A percentile compares a stretch with the other conserved stretches of the same genome.
Conservation (phyloP, 2,797 vertebrate species). For the Coendou prehensilis region DNA sequence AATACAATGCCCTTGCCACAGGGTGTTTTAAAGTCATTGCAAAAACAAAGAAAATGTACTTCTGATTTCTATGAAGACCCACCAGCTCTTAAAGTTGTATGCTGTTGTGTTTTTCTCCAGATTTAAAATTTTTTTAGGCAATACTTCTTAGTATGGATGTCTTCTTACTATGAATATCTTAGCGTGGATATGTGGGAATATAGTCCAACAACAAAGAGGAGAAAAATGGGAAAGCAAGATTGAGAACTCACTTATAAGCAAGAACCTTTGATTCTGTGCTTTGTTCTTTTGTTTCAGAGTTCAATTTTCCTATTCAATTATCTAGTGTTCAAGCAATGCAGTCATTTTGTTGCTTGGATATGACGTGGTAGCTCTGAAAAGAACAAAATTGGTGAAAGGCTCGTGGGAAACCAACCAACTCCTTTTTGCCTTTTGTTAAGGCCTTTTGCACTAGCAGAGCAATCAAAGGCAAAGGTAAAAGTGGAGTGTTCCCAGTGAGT, state of each 20-base stretch:
- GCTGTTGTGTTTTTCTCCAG: not conserved
- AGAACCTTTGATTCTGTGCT: conserved; percentile 68
- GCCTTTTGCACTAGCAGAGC: conserved; percentile 19
- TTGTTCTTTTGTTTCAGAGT: conserved; percentile 63
- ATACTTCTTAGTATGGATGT: not conserved
- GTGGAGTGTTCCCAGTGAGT: not conserved
- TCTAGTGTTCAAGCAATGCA: conserved; percentile 63
- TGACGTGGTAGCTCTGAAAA: conserved; percentile 51
- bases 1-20: conserved; percentile 16
- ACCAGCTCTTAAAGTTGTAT: conserved; percentile 22
- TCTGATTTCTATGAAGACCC: conserved; percentile 58
- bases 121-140: conserved; percentile 48
- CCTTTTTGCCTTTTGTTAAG: not conserved
- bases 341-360: conserved; percentile 4
- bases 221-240: conserved; percentile 45
- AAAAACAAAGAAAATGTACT: conserved; percentile 42
- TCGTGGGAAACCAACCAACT: not conserved
- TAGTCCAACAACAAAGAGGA: conserved; percentile 35
- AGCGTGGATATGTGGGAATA: conserved; percentile 34
- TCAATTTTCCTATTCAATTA: conserved; percentile 71
- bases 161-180: not conserved
- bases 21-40: conserved; percentile 14
- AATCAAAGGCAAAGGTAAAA: not conserved
- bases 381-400: conserved; percentile 5
- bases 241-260: conserved; percentile 22